phyloP scores from a whole-genome alignment of 2,113 vertebrate genomes.

The Cyprinodon tularosa region DNA sequence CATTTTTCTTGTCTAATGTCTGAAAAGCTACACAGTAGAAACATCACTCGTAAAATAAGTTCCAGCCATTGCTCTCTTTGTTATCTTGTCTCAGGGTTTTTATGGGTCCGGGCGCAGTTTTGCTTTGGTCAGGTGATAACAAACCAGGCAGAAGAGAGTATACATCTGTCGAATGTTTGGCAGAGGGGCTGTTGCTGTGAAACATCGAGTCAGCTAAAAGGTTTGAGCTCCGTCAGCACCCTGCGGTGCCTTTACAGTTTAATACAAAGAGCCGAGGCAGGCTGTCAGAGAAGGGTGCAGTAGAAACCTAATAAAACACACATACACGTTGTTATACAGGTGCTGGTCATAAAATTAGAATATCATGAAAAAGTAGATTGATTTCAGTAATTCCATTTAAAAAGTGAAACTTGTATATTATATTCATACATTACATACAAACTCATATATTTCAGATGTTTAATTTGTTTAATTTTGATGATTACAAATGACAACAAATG shows the following conservation, averaged over 20 bases:
- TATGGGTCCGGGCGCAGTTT: constrained; percentile 54
- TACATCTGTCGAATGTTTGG: constrained; percentile 67
- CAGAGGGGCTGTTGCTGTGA: constrained; percentile 57
- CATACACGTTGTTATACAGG: constrained; percentile 25
- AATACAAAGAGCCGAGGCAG: constrained; percentile 53
- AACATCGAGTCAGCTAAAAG: constrained; percentile 76
- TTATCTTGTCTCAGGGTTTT: constrained; percentile 51
- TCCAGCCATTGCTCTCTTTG: constrained; percentile 30
- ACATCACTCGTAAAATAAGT: constrained; percentile 51
- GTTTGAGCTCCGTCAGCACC: constrained; percentile 75
- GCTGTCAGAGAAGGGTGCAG: constrained; percentile 53
- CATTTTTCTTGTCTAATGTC: constrained; percentile 28
- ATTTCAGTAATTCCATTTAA: no score
- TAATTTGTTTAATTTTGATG: no score
- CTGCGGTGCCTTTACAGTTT: constrained; percentile 69
- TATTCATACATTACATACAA: no score
- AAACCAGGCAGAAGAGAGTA: constrained; percentile 48
- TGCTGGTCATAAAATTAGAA: no score
- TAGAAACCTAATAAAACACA: constrained; percentile 42
- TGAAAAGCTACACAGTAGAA: constrained; percentile 30
- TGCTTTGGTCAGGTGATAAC: constrained; percentile 68
- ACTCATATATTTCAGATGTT: no score
- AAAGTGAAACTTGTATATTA: no score
- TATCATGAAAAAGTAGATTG: no score
- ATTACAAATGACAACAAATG: no score